Base-by-base conservation (phyloP, 2,888 invertebrate species). In the Phrixothrix hirtus region DNA sequence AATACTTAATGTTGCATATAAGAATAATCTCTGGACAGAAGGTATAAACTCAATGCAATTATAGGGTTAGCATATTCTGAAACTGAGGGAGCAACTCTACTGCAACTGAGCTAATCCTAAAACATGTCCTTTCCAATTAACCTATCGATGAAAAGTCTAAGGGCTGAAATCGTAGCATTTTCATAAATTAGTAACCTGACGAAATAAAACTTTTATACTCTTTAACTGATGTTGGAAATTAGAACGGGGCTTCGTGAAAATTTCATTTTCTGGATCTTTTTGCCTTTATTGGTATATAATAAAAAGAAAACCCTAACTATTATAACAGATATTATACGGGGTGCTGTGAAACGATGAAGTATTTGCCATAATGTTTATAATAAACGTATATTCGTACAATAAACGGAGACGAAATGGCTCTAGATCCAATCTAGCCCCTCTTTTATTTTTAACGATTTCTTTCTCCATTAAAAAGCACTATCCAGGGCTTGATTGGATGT, bases 21-120 rank as follows among this genome's bases (percentile, higher is more conserved):
- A 48, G 48, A 46, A 58, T 57, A 60, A 62, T 62, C 60, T 59
- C 57, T 58, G 58, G 59, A 57, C 57, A 52, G 54, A 48, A 49
- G 51, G 59, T 59, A 59, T 61, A 61, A 62, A 59, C 42, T 57
- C 53, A 61, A 60, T 55, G 59, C 57, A 58, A 63, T 63, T 63
- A 63, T 43, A 47, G 55, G 47, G 57, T 57, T 57, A 54, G 55
- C 57, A 55, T 50, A 50, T 50, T 46, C 50, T 46, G 55, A 42
- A 50, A 45, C 44, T 50, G 48, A 38, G 48, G 43, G 43, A 42
- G 47, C 48, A 48, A 53, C 46, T 48, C 36, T 30, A 43, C 31
- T 43, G 43, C 44, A 53, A 53, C 43, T 31, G 47, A 42, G 44
- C 47, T 48, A 42, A 53, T 46, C 41, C 48, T 37, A 38, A 31